phyloP scores from a whole-genome alignment of 37 sponge, comb jelly and placozoan genomes.

The Beroe ovata region DNA sequence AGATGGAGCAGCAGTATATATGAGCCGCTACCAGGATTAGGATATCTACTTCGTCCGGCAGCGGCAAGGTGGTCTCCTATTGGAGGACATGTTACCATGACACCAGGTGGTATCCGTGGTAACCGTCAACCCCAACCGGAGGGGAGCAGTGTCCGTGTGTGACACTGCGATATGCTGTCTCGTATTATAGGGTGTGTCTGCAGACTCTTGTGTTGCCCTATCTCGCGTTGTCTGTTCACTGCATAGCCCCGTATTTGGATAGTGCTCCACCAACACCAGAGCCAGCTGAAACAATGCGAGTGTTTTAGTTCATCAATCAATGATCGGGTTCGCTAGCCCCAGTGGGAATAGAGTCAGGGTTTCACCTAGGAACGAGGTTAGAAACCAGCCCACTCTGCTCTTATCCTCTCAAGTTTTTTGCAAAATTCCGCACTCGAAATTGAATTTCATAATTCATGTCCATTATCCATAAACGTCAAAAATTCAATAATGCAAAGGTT shows the following conservation, averaged over 20 bases:
- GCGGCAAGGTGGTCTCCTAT: not conserved
- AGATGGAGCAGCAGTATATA: too few species aligned
- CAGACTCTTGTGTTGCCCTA: not conserved
- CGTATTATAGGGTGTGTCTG: not conserved
- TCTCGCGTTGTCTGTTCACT: not conserved
- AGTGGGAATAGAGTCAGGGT: too few species aligned
- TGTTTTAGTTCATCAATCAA: too few species aligned
- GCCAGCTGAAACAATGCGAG: too few species aligned
- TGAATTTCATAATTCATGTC: too few species aligned
- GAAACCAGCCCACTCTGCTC: too few species aligned
- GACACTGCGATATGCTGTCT: not conserved
- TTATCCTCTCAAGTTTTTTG: too few species aligned
- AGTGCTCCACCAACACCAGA: not conserved
- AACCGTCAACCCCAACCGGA: not conserved
- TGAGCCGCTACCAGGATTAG: constrained; percentile 29
- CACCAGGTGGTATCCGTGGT: not conserved
- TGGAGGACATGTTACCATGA: not conserved
- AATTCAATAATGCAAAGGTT: too few species aligned
- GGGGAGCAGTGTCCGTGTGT: not conserved
- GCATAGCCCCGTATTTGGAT: constrained; percentile 4
- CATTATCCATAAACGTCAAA: too few species aligned
- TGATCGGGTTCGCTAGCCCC: too few species aligned
- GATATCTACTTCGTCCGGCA: constrained; percentile 65
- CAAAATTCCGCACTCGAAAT: too few species aligned
- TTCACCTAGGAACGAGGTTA: too few species aligned